Percentiles rank a stretch among this genome's conserved stretches.
Evolutionary conservation across 2,797 vertebrate species (phyloP).

Genomic region (Acanthurus lineatus): DNA sequence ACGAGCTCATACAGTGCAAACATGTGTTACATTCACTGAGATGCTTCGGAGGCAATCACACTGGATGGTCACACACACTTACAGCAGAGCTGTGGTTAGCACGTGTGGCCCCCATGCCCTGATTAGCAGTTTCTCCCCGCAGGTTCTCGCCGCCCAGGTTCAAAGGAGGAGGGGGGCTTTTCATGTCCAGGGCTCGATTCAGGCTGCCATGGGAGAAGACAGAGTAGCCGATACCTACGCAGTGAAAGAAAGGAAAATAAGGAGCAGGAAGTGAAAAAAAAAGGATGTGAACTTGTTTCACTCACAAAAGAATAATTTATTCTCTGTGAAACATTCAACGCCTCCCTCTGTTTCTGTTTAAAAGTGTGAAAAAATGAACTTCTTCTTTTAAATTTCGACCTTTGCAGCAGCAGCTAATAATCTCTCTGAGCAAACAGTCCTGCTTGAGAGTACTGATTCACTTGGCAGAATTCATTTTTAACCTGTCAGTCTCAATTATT

Average conservation of each 20-base stretch:
- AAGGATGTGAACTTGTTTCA: slow-evolving; percentile 72
- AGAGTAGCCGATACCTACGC: slow-evolving; percentile 88
- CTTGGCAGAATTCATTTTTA: not conserved
- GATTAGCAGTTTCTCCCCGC: slow-evolving; percentile 79
- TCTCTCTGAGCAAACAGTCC: not conserved
- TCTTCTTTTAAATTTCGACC: slow-evolving; percentile 61
- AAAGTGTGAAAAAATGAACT: slow-evolving; percentile 62
- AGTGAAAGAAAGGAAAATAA: slow-evolving; percentile 42
- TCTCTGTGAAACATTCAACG: slow-evolving; percentile 47
- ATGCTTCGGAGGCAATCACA: not conserved
- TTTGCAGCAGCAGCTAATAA: slow-evolving; percentile 33
- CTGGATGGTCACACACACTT: slow-evolving; percentile 66
- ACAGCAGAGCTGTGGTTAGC: slow-evolving; percentile 81
- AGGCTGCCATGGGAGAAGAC: slow-evolving; percentile 89
- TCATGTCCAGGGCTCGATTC: slow-evolving; percentile 87
- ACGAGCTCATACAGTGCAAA: too few relatives aligned
- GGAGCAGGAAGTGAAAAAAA: slow-evolving; percentile 80
- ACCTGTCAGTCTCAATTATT: not conserved
- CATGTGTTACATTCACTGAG: not conserved
- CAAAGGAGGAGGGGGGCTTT: slow-evolving; percentile 87
- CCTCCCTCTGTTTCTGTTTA: slow-evolving; percentile 45
- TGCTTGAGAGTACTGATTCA: not conserved
- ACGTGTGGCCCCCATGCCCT: slow-evolving; percentile 73
- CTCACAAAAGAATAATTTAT: slow-evolving; percentile 40
- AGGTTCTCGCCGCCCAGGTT: slow-evolving; percentile 85